These are phyloP conservation scores for Steinernema hermaphroditum DNA, from an alignment of 2,888 invertebrate species.

Conservation along the genomic window DNA sequence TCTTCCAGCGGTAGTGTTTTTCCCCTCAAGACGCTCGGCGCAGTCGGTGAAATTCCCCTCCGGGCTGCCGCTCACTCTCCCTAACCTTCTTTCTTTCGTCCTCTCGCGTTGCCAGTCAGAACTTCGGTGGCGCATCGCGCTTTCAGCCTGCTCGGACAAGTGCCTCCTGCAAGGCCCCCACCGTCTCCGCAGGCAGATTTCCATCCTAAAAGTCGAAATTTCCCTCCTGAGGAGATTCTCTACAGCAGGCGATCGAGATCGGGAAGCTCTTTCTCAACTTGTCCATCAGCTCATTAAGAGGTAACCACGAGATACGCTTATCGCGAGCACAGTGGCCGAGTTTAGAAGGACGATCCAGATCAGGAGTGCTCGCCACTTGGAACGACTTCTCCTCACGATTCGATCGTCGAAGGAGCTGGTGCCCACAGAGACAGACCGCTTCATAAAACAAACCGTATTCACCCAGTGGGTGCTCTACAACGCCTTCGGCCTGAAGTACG, in stretches of 20 bases:
- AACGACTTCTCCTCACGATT: background rate
- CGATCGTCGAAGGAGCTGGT: background rate
- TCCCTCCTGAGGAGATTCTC: background rate
- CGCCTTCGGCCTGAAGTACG: constrained; percentile 32
- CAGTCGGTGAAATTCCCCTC: constrained; percentile 40
- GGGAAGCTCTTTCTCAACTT: background rate
- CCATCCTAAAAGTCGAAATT: constrained; percentile 9
- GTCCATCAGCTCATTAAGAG: constrained; percentile 29
- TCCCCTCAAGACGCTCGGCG: constrained; percentile 37
- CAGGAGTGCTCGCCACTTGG: background rate
- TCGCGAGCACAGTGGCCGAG: background rate
- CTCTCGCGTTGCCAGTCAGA: constrained; percentile 42
- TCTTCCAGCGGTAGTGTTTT: constrained; percentile 46
- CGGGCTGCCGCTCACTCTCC: constrained; percentile 42
- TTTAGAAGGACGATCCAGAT: constrained; percentile 16
- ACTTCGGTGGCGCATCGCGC: constrained; percentile 41
- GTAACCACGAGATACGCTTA: too few species aligned
- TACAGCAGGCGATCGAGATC: background rate
- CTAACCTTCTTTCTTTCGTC: constrained; percentile 48
- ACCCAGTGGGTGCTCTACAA: constrained; percentile 41
- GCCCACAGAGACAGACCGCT: background rate
- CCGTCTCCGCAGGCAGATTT: constrained; percentile 8
- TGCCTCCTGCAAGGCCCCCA: constrained; percentile 39
- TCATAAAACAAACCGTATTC: constrained; percentile 28
- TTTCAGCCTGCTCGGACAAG: constrained; percentile 36